A percentile compares a stretch with the other conserved stretches of the same genome.
Evolutionary conservation across 2,113 vertebrate species (phyloP).

Genomic region (Tiliqua scincoides): DNA sequence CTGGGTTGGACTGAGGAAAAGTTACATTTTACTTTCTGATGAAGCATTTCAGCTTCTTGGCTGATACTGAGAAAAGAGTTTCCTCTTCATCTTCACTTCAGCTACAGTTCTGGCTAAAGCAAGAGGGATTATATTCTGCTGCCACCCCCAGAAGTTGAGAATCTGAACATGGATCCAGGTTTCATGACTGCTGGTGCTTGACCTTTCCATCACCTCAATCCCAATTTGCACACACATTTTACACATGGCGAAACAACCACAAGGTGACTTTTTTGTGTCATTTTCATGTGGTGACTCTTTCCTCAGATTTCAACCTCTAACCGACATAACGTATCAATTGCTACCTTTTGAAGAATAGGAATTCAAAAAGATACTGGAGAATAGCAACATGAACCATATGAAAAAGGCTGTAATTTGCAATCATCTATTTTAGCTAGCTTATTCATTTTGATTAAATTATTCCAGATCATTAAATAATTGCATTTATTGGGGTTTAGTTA

Average conservation of each 20-base stretch:
- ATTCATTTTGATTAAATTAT: neutral
- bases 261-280: neutral
- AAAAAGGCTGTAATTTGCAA: neutral
- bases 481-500: neutral
- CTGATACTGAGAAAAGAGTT: neutral
- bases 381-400: accelerated
- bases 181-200: neutral
- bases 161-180: neutral
- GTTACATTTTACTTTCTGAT: neutral
- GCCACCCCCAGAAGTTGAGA: neutral
- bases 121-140: neutral
- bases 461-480: neutral
- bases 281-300: neutral
- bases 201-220: neutral
- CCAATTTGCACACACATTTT: neutral
- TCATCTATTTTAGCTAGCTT: neutral
- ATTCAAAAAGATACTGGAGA: neutral
- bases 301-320: neutral
- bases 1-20: neutral
- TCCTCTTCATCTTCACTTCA: neutral
- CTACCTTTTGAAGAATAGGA: neutral
- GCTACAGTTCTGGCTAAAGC: neutral
- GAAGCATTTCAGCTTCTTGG: neutral
- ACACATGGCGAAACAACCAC: neutral
- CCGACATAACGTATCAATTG: neutral